Evolutionary conservation across 2,888 invertebrate species (phyloP).

Genomic region (Ophioninae sp.): DNA sequence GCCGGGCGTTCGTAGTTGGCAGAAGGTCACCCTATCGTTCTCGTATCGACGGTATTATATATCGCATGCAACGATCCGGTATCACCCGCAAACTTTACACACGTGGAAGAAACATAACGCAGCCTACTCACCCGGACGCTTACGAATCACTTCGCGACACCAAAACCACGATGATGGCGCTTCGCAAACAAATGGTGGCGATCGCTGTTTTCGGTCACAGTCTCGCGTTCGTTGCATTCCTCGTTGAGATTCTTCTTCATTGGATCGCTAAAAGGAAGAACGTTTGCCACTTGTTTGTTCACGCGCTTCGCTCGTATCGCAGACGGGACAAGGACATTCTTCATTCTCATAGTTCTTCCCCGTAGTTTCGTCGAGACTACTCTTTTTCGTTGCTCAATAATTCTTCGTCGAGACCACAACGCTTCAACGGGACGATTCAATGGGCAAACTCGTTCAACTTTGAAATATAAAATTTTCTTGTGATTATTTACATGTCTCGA

Average conservation of each 20-base stretch:
- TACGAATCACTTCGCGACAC: neutral
- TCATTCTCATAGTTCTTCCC: neutral
- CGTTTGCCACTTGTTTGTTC: neutral
- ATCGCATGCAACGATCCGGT: slow-evolving; percentile 17
- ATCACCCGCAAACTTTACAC: slow-evolving; percentile 10
- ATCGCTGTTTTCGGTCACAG: slow-evolving; percentile 36
- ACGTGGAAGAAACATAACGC: neutral
- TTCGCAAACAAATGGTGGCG: slow-evolving; percentile 22
- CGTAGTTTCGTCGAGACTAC: neutral
- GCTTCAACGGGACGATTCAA: neutral
- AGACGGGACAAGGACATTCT: neutral
- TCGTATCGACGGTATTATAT: slow-evolving; percentile 38
- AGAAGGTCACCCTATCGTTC: slow-evolving; percentile 55
- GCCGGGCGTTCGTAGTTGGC: slow-evolving; percentile 32
- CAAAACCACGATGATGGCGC: neutral
- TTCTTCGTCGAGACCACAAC: no score
- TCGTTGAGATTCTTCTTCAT: slow-evolving; percentile 44
- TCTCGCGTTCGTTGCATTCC: slow-evolving; percentile 15
- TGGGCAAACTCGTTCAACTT: slow-evolving; percentile 17
- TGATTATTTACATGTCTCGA: slow-evolving; percentile 53
- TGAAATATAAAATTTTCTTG: slow-evolving; percentile 52
- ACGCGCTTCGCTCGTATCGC: neutral
- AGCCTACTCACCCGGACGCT: neutral
- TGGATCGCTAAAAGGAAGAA: neutral
- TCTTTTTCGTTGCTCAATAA: neutral